Base-by-base conservation (phyloP, 1,140 invertebrate species). In the Spodoptera frugiperda region DNA sequence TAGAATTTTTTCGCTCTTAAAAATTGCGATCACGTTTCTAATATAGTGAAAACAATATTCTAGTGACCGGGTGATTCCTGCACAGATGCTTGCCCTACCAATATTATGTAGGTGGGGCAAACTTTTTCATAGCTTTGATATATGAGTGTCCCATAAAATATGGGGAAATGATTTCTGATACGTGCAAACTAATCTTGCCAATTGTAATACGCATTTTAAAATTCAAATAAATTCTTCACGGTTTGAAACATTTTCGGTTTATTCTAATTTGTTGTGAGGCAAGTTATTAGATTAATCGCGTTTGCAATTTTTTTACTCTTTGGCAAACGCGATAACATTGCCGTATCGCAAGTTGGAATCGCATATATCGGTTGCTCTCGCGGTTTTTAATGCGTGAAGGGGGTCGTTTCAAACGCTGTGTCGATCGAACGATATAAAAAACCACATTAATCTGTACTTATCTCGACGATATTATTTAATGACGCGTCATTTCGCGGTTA, bases 41-140 rank as follows among this genome's bases (percentile, higher is more conserved):
- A 94, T 94, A 94, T 92, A 93, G 92, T 94, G 92, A 93, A 94
- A 94, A 94, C 92, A 94, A 94, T 94, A 94, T 94, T 92, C 92
- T 92, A 92, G 92, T 94, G 92, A 94, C 92, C 92, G 92, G 90
- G 86, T 93, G 90, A 94, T 93, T 94, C 87, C 88, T 86, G 88
- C 87, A 88, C 92, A 94, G 89, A 91, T 93, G 90, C 83, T 87
- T 86, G 87, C 88, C 91, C 89, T 91, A 89, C 85, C 85, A 81
- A 87, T 91, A 85, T 87, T 86, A 86, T 89, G 85, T 87, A 86
- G 83, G 83, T 87, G 75, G 82, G 81, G 83, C 78, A 80, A 83
- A 86, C 57, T 81, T 79, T 85, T 84, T 85, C 82, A 85, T 87
- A 85, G 82, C 80, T 84, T 80, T 85, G 84, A 84, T 82, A 87